A percentile compares a stretch with the other conserved stretches of the same genome.
Evolutionary conservation across 2,113 vertebrate genomes (phyloP).

Genomic region (Stomatorhinus ivindoensis): DNA sequence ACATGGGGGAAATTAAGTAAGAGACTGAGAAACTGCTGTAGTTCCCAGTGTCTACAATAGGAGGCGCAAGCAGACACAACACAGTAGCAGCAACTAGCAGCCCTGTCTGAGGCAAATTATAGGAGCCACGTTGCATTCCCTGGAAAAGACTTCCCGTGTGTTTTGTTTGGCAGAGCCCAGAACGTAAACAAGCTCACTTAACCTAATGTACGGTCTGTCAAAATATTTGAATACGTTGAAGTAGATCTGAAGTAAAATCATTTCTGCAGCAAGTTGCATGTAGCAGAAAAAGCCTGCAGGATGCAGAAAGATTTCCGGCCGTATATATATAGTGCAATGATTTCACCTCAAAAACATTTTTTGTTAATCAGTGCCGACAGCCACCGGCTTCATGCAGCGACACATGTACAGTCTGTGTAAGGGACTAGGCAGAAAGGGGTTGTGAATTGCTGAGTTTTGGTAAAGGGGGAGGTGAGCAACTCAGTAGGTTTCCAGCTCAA

Average conservation of each 20-base stretch:
- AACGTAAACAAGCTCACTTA: slow-evolving; percentile 25
- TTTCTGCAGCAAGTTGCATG: neutral
- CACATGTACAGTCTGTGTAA: neutral
- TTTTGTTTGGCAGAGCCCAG: slow-evolving; percentile 7
- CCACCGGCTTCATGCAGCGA: neutral
- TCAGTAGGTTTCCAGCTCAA: neutral
- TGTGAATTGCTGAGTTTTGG: neutral
- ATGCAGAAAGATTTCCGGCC: neutral
- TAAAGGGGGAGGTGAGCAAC: neutral
- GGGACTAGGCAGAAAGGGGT: neutral
- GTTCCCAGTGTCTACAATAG: neutral
- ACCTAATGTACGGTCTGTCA: slow-evolving; percentile 18
- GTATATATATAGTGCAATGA: neutral
- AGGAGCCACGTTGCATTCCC: slow-evolving; percentile 18
- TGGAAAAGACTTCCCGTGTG: slow-evolving; percentile 17
- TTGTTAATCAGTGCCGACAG: neutral
- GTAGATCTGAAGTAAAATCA: slow-evolving; percentile 19
- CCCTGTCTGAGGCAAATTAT: slow-evolving; percentile 1
- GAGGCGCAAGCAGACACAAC: neutral
- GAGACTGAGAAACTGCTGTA: neutral
- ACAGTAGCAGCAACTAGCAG: slow-evolving; percentile 7
- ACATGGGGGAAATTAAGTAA: neutral
- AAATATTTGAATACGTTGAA: slow-evolving; percentile 20
- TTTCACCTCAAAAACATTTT: neutral
- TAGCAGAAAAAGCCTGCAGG: neutral